A percentile compares a stretch with the other conserved stretches of the same genome.
phyloP scores from a whole-genome alignment of 2,797 vertebrate species.

The Emys orbicularis region DNA sequence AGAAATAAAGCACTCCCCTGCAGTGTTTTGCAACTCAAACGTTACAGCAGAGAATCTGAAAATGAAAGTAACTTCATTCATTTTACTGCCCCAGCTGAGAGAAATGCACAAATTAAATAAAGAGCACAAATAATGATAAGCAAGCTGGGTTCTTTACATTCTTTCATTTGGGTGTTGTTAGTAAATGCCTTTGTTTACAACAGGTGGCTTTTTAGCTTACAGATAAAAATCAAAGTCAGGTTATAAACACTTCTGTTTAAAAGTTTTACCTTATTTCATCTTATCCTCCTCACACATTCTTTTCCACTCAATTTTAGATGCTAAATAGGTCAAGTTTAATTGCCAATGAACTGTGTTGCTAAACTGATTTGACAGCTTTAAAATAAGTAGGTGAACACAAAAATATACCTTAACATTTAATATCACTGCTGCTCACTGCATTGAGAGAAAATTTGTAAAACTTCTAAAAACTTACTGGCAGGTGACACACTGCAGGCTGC shows the following conservation, averaged over 20 bases:
- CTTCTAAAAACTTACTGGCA: conserved; percentile 60
- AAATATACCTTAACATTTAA: not conserved
- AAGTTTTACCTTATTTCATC: not conserved
- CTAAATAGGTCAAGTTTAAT: not conserved
- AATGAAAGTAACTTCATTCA: conserved; percentile 24
- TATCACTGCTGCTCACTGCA: not conserved
- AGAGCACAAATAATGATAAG: not conserved
- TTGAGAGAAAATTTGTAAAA: not conserved
- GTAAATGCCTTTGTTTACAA: not conserved
- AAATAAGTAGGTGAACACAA: not conserved
- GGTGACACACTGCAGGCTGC: conserved; percentile 54
- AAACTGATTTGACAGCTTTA: not conserved
- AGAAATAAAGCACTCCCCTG: not conserved
- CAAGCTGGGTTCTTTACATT: not conserved
- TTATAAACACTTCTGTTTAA: not conserved
- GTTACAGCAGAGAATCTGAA: not conserved
- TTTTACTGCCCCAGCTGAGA: not conserved
- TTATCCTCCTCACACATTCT: not conserved
- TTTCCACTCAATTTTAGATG: not conserved
- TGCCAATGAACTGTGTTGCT: not conserved
- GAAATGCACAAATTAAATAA: conserved; percentile 21
- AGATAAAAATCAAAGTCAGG: conserved; percentile 22
- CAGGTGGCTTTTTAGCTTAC: not conserved
- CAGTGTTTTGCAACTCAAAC: not conserved
- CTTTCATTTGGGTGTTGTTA: not conserved